Evolutionary conservation across 2,888 invertebrate species (phyloP), one percentile per base, ranked within the genome.

Genomic region (Crioceris asparagi): DNA sequence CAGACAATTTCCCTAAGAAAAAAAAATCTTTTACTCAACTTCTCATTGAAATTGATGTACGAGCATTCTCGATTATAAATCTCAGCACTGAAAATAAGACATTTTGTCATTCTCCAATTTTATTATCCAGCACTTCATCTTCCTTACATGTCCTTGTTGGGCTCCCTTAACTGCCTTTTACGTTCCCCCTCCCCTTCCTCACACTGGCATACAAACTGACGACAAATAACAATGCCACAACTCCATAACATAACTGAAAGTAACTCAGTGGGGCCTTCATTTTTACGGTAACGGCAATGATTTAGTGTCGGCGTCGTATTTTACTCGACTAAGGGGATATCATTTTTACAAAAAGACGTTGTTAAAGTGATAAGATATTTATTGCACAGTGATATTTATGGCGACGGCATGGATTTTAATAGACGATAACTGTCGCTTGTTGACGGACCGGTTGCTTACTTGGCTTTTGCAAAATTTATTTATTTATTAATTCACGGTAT

Each of bases 121-220:
- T 62, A 62, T 61, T 62, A 60, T 54, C 50, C 43, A 49, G 55
- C 51, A 53, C 58, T 62, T 62, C 60, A 61, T 62, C 62, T 59
- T 62, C 54, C 56, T 59, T 59, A 56, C 54, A 50, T 58, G 57
- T 58, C 58, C 52, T 59, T 57, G 57, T 59, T 56, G 58, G 51
- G 49, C 46, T 43, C 51, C 53, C 40, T 52, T 48, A 50, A 51
- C 46, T 46, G 46, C 40, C 27, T 23, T 26, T 15, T 26, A 12
- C 15, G 14, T 27, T 27, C 27, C 27, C 27, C 27, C 27, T 27
- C 15, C 27, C 12, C 7, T 11, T 12, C 6, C 27, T 7, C 6
- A 3, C 27, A 27, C 7, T 14, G 15, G 27, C 12, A 27, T 14
- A 15, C 27, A 27, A 6, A n/a, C n/a, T 10, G 4, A 5, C 27